Percentiles rank a stretch among this genome's conserved stretches.
Evolutionary conservation across 2,797 vertebrate genomes (phyloP).

Genomic region (Myotis vivesi): DNA sequence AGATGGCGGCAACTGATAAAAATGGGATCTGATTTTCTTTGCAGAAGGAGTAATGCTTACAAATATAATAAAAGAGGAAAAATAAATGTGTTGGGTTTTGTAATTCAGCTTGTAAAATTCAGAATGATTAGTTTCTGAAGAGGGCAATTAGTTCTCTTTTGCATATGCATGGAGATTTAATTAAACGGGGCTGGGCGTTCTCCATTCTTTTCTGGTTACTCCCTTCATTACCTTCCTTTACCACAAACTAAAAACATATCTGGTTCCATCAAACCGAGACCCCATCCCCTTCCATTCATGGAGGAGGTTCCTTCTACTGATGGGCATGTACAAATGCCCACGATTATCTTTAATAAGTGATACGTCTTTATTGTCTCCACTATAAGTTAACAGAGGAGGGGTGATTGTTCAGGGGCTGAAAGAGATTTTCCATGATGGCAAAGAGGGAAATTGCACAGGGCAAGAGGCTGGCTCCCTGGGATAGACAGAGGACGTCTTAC

Average conservation of each 20-base stretch:
- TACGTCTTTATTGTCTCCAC: not conserved
- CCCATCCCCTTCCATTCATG: not conserved
- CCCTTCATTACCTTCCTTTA: conserved; percentile 39
- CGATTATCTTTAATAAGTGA: not conserved
- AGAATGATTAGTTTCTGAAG: conserved; percentile 85
- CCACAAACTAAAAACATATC: conserved; percentile 73
- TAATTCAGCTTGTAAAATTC: conserved; percentile 85
- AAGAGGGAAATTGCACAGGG: not conserved
- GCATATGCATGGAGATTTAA: conserved; percentile 84
- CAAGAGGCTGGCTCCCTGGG: not conserved
- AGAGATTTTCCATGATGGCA: not conserved
- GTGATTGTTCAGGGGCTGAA: not conserved
- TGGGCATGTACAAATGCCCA: not conserved
- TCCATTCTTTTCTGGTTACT: conserved; percentile 70
- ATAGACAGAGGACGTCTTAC: not conserved
- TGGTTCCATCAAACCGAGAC: conserved; percentile 22
- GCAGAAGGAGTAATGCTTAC: conserved; percentile 85
- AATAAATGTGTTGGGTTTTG: conserved; percentile 85
- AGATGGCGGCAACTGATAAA: conserved; percentile 81
- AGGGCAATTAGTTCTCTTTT: conserved; percentile 85
- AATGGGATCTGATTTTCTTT: conserved; percentile 88
- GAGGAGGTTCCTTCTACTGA: not conserved
- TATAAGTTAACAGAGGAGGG: not conserved
- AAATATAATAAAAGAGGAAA: conserved; percentile 86
- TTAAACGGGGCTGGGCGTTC: conserved; percentile 72